phyloP scores from a whole-genome alignment of 64 coral and sea anemone species.

The Exaiptasia diaphana region DNA sequence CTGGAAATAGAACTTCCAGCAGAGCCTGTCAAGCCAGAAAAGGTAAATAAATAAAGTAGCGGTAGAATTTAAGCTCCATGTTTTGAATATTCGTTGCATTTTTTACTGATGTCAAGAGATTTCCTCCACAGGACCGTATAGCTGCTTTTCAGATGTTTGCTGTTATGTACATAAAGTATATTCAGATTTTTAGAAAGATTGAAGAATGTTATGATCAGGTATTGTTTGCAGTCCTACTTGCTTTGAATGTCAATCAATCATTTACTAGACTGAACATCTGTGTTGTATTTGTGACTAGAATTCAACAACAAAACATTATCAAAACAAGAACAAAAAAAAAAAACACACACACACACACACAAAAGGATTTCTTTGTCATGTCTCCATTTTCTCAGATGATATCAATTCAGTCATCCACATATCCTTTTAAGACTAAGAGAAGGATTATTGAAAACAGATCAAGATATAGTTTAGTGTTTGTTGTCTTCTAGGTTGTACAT shows the following conservation, averaged over 20 bases:
- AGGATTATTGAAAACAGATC: no score
- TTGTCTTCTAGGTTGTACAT: constrained; percentile 94
- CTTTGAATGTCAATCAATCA: neutral
- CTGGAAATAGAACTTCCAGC: constrained; percentile 89
- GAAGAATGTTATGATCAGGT: constrained; percentile 99
- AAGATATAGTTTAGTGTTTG: no score
- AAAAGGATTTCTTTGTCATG: no score
- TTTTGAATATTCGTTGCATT: neutral
- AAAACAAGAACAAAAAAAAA: no score
- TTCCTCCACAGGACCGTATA: constrained; percentile 93
- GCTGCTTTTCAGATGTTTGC: constrained; percentile 99
- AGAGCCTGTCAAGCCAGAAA: constrained; percentile 84
- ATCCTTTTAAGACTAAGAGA: no score
- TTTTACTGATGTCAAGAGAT: neutral
- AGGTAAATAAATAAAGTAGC: constrained; percentile 21
- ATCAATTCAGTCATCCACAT: no score
- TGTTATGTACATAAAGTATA: constrained; percentile 96
- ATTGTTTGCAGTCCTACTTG: neutral
- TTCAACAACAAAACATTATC: no score
- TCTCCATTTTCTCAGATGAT: no score
- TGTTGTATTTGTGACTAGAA: no score
- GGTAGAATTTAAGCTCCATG: neutral
- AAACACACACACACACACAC: no score
- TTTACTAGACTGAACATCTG: no score
- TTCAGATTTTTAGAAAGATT: constrained; percentile 95